phyloP scores from a whole-genome alignment of 1,140 invertebrate genomes.

The Phortica variegata region DNA sequence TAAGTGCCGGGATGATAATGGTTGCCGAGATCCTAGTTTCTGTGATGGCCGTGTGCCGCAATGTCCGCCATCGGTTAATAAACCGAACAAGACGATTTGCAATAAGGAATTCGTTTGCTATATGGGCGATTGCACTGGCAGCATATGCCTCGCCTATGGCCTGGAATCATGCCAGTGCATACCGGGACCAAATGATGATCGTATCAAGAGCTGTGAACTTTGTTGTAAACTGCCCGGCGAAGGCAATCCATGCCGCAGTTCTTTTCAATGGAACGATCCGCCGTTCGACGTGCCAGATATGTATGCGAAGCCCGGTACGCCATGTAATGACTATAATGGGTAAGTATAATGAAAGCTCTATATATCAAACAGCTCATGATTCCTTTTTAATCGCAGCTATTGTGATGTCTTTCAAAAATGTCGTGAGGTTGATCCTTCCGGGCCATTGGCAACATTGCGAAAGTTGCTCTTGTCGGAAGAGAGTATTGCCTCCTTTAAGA shows the following conservation, averaged over 20 bases:
- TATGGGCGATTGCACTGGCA: slow-evolving; percentile 92
- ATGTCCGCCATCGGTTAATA: slow-evolving; percentile 89
- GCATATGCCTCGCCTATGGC: slow-evolving; percentile 89
- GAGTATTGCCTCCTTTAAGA: slow-evolving; percentile 80
- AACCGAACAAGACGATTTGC: slow-evolving; percentile 91
- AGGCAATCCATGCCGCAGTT: slow-evolving; percentile 77
- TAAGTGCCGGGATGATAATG: slow-evolving; percentile 92
- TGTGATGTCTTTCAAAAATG: slow-evolving; percentile 99
- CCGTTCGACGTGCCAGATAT: slow-evolving; percentile 90
- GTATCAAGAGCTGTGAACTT: slow-evolving; percentile 84
- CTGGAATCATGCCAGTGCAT: slow-evolving; percentile 95
- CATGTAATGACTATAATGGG: slow-evolving; percentile 97
- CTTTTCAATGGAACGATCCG: slow-evolving; percentile 84
- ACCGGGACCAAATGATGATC: slow-evolving; percentile 70
- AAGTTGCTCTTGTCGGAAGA: slow-evolving; percentile 86
- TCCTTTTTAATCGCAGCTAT: slow-evolving; percentile 62
- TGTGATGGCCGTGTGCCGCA: slow-evolving; percentile 82
- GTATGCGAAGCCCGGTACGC: slow-evolving; percentile 91
- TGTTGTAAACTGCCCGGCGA: slow-evolving; percentile 87
- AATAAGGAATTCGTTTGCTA: slow-evolving; percentile 93
- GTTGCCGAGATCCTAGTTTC: slow-evolving; percentile 85
- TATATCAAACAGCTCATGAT: neutral
- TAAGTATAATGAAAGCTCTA: slow-evolving; percentile 33
- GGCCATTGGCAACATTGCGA: slow-evolving; percentile 87
- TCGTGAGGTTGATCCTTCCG: slow-evolving; percentile 90